Percentiles rank a stretch among this genome's conserved stretches.
Conservation (phyloP, 2,113 vertebrate species). For the Chionis minor region DNA sequence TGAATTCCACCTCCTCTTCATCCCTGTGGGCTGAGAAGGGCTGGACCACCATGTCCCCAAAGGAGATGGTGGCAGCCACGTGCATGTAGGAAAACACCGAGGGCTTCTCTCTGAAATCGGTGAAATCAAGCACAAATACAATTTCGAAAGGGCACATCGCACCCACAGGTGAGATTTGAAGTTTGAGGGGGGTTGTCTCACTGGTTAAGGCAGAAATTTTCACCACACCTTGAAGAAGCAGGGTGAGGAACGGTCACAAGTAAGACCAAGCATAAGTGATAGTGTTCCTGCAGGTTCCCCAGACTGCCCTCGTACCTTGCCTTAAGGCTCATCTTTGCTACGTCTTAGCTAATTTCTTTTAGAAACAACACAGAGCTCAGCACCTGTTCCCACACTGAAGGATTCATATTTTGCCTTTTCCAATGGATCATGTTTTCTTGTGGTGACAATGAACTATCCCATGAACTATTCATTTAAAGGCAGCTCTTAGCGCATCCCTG, state of each 20-base stretch:
- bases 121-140: not conserved
- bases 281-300: not conserved
- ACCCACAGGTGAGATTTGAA: not conserved
- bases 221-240: not conserved
- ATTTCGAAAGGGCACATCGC: not conserved
- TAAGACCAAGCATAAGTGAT: not conserved
- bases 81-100: fast-evolving
- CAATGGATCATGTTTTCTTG: not conserved
- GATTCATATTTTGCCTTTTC: not conserved
- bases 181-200: not conserved
- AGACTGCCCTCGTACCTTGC: not conserved
- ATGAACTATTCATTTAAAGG: not conserved
- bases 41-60: not conserved
- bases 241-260: not conserved
- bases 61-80: fast-evolving
- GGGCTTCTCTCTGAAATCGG: not conserved
- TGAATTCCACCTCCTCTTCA: not conserved
- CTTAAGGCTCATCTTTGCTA: not conserved
- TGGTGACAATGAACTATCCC: too few relatives aligned
- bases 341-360: not conserved
- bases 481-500: not conserved
- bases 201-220: not conserved
- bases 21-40: not conserved
- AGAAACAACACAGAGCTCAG: not conserved
- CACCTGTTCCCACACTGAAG: not conserved